These are phyloP conservation scores for Mechanitis messenoides DNA, from an alignment of 2,888 invertebrate genomes.

Conservation along the genomic window DNA sequence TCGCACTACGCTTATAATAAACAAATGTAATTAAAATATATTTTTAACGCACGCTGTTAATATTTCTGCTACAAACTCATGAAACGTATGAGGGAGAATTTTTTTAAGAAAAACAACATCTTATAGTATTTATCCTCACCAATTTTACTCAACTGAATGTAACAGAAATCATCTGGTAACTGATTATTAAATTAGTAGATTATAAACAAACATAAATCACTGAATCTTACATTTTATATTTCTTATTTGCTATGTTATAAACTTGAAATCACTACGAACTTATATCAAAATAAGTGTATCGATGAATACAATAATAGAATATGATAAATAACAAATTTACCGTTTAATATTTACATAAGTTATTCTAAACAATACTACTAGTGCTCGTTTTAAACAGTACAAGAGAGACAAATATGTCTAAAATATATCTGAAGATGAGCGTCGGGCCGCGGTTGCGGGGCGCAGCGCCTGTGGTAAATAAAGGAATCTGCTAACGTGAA, in stretches of 20 bases:
- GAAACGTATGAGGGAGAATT: slow-evolving; percentile 54
- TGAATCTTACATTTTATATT: slow-evolving; percentile 54
- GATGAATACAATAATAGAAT: slow-evolving; percentile 67
- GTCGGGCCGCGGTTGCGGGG: slow-evolving; percentile 28
- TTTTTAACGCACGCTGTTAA: slow-evolving; percentile 40
- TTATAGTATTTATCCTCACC: slow-evolving; percentile 61
- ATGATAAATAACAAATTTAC: slow-evolving; percentile 72
- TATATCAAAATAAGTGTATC: slow-evolving; percentile 70
- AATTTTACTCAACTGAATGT: slow-evolving; percentile 70
- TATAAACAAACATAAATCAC: slow-evolving; percentile 65
- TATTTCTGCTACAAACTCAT: slow-evolving; percentile 35
- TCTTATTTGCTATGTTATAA: slow-evolving; percentile 58
- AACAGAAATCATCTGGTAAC: slow-evolving; percentile 73
- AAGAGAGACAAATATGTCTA: slow-evolving; percentile 48
- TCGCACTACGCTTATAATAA: slow-evolving; percentile 60
- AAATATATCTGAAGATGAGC: slow-evolving; percentile 47
- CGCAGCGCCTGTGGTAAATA: slow-evolving; percentile 32
- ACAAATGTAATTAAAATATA: slow-evolving; percentile 43
- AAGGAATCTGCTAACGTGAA: slow-evolving; percentile 46
- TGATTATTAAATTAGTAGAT: slow-evolving; percentile 69
- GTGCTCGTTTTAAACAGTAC: slow-evolving; percentile 62
- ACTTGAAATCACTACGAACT: slow-evolving; percentile 66
- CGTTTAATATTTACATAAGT: slow-evolving; percentile 67
- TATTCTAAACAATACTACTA: slow-evolving; percentile 61
- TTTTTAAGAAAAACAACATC: slow-evolving; percentile 66